These are phyloP conservation scores for Salvelinus alpinus DNA, from an alignment of 2,113 vertebrate species.

Conservation along the genomic window DNA sequence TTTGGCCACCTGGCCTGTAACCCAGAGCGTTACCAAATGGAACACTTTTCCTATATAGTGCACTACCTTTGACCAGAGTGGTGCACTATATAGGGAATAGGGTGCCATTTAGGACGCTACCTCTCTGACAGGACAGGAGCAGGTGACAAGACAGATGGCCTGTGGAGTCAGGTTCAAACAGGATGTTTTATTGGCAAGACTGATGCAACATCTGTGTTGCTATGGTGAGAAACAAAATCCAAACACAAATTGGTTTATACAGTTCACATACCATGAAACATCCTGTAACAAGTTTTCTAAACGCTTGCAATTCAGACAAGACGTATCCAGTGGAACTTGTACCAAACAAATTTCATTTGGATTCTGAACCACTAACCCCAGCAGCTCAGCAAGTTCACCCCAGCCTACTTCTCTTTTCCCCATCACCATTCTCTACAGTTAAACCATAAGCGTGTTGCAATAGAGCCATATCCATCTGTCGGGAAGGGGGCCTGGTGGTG, in stretches of 20 bases:
- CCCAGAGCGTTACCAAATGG: slow-evolving; percentile 18
- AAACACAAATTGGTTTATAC: slow-evolving; percentile 28
- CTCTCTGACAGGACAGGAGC: slow-evolving; percentile 54
- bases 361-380: neutral
- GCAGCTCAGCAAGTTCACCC: neutral
- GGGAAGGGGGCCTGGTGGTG: slow-evolving; percentile 6
- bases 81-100: no score
- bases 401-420: neutral
- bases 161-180: slow-evolving; percentile 48
- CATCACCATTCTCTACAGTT: slow-evolving; percentile 16
- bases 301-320: neutral
- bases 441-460: slow-evolving; percentile 36
- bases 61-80: no score
- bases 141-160: slow-evolving; percentile 68
- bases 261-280: neutral
- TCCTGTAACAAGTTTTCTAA: neutral
- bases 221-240: slow-evolving; percentile 30
- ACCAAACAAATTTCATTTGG: neutral
- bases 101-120: neutral
- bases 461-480: slow-evolving; percentile 14
- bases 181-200: slow-evolving; percentile 45
- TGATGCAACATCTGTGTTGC: slow-evolving; percentile 48
- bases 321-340: slow-evolving; percentile 2
- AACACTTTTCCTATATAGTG: no score
- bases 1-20: slow-evolving; percentile 66